Conservation (phyloP, 1,140 invertebrate genomes). For the Rhyzopertha dominica region DNA sequence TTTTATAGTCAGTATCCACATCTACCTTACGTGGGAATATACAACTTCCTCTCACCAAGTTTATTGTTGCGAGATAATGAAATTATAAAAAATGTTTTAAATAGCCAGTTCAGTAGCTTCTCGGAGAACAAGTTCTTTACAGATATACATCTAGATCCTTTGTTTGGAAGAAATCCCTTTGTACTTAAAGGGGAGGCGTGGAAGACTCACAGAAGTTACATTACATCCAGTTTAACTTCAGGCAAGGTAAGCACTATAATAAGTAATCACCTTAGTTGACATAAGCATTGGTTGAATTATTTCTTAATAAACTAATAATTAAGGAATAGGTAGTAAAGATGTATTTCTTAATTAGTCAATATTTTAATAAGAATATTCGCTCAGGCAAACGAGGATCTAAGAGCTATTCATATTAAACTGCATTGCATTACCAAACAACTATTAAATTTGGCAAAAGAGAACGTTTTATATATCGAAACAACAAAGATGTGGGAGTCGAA, state of each 20-base stretch:
- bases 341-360: no score
- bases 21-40: conserved; percentile 47
- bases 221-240: conserved; percentile 53
- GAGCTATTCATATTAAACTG: no score
- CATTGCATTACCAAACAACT: no score
- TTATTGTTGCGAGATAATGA: conserved; percentile 46
- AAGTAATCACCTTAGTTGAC: no score
- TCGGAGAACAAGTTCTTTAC: conserved; percentile 36
- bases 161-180: conserved; percentile 47
- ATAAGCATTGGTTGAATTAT: no score
- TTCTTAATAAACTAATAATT: no score
- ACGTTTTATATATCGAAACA: no score
- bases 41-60: conserved; percentile 37
- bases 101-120: conserved; percentile 42
- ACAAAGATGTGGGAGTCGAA: no score
- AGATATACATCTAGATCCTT: conserved; percentile 42
- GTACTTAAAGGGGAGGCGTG: conserved; percentile 47
- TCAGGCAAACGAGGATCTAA: no score
- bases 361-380: no score
- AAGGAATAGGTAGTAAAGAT: no score
- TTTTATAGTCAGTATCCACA: conserved; percentile 35
- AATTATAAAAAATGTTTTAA: conserved; percentile 41
- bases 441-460: no score
- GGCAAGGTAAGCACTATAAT: conserved; percentile 33
- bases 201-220: conserved; percentile 50